Conservation (phyloP, 2,113 vertebrate species). For the Anguilla rostrata region DNA sequence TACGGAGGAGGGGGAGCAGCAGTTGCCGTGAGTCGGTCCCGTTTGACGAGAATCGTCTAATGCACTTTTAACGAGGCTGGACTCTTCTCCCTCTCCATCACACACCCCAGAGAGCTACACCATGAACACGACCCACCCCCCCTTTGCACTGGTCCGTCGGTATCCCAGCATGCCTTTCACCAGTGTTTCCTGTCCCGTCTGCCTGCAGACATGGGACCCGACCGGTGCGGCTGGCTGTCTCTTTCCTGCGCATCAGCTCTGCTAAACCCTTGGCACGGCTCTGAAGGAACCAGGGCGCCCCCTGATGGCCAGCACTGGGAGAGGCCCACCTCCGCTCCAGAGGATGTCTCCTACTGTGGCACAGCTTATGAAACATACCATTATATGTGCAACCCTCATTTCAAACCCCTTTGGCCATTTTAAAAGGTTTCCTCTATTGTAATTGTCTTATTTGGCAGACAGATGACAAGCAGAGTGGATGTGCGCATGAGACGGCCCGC, state of each 20-base stretch:
- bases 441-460: conserved; percentile 8
- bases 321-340: conserved; percentile 2
- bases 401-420: background rate
- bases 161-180: background rate
- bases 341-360: background rate
- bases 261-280: conserved; percentile 23
- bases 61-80: conserved; percentile 43
- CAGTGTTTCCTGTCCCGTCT: background rate
- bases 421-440: background rate
- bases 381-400: background rate
- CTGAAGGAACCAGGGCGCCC: conserved; percentile 36
- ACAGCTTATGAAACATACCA: background rate
- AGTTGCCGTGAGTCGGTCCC: conserved; percentile 56
- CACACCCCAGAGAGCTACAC: background rate
- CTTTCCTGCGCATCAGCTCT: background rate
- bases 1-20: conserved; percentile 60
- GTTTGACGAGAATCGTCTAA: conserved; percentile 48
- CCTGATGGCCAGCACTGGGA: conserved; percentile 45
- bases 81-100: conserved; percentile 40
- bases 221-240: background rate
- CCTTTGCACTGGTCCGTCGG: background rate
- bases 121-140: background rate
- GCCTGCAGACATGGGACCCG: conserved; percentile 21
- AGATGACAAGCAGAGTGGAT: background rate
- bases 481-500: background rate